These are phyloP conservation scores for Heliocidaris erythrogramma DNA, from an alignment of 35 echinoderm and acorn worm species.

Conservation along the genomic window DNA sequence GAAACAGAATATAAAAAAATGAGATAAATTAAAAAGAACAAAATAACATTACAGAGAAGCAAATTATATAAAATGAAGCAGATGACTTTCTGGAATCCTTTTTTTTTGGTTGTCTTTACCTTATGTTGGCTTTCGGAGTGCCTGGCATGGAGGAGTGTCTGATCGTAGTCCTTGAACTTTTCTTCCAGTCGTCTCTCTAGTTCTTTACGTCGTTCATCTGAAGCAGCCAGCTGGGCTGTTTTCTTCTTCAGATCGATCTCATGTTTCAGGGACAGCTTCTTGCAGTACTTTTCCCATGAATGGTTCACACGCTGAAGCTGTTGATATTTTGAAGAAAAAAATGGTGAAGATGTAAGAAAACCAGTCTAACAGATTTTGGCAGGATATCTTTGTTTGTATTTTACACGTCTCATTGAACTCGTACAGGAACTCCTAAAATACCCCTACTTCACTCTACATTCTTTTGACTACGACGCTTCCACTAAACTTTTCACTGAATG, in stretches of 20 bases:
- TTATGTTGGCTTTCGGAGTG: neutral
- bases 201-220: neutral
- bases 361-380: neutral
- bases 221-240: constrained; percentile 6
- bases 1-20: too few relatives aligned
- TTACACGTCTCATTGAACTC: neutral
- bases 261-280: neutral
- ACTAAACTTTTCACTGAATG: too few relatives aligned
- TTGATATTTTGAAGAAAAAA: neutral
- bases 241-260: constrained; percentile 45
- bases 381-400: neutral
- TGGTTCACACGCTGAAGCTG: constrained; percentile 52
- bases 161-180: constrained; percentile 24
- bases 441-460: too few relatives aligned
- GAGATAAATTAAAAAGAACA: too few relatives aligned
- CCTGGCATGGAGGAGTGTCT: neutral
- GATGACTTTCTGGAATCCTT: too few relatives aligned
- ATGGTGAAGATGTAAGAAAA: neutral
- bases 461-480: too few relatives aligned
- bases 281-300: constrained; percentile 32
- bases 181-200: neutral
- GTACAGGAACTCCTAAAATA: too few relatives aligned
- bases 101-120: neutral
- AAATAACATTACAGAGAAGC: too few relatives aligned
- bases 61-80: too few relatives aligned